These are phyloP conservation scores for Synergus gifuensis DNA, from an alignment of 2,888 invertebrate genomes.

Conservation along the genomic window DNA sequence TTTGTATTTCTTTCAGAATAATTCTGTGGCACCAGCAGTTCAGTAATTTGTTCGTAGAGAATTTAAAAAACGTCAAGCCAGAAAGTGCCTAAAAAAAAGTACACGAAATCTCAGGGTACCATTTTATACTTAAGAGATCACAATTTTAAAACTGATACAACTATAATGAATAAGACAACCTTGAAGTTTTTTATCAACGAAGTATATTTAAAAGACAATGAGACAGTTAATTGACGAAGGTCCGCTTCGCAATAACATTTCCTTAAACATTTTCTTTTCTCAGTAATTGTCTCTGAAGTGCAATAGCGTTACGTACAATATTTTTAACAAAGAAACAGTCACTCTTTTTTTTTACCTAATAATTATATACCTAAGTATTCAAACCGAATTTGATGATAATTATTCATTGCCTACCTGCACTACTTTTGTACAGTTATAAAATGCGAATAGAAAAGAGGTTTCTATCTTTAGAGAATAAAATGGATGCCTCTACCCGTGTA, in stretches of 20 bases:
- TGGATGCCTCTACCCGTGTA: slow-evolving; percentile 29
- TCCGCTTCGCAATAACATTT: slow-evolving; percentile 25
- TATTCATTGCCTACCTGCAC: slow-evolving; percentile 23
- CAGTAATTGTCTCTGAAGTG: slow-evolving; percentile 23
- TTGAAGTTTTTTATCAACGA: slow-evolving; percentile 16
- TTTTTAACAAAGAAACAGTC: slow-evolving; percentile 32
- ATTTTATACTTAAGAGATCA: slow-evolving; percentile 3
- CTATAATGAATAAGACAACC: neutral
- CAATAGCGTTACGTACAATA: slow-evolving; percentile 30
- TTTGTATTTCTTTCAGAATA: neutral
- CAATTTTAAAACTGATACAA: neutral
- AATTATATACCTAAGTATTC: slow-evolving; percentile 28
- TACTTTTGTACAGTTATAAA: slow-evolving; percentile 27
- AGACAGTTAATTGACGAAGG: slow-evolving; percentile 28
- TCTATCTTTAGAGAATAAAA: slow-evolving; percentile 21
- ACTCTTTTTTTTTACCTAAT: slow-evolving; percentile 34
- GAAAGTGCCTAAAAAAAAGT: neutral
- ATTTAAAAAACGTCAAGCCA: neutral
- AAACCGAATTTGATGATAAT: slow-evolving; percentile 23
- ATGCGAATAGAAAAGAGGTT: slow-evolving; percentile 28
- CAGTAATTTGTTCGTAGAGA: neutral
- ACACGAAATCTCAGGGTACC: slow-evolving; percentile 24
- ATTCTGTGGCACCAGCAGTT: slow-evolving; percentile 23
- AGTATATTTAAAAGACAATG: slow-evolving; percentile 39
- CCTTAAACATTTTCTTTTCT: slow-evolving; percentile 22